Evolutionary conservation across 2,113 vertebrate genomes (phyloP).

Genomic region (Castor canadensis): DNA sequence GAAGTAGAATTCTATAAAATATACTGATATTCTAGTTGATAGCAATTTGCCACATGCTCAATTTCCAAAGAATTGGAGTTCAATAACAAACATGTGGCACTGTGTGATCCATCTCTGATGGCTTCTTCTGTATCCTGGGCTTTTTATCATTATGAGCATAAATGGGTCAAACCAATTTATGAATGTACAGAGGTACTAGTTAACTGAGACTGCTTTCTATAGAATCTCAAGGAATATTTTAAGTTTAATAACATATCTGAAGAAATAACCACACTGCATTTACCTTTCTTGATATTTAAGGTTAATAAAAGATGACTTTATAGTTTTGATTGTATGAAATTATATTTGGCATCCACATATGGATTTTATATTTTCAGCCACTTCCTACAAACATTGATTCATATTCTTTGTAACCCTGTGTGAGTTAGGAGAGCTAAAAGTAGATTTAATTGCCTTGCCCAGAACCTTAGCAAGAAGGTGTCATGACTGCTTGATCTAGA

Average conservation of each 20-base stretch:
- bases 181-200: not conserved
- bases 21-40: not conserved
- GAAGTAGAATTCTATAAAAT: not conserved
- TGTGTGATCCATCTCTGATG: not conserved
- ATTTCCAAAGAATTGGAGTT: not conserved
- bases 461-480: not conserved
- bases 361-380: constrained; percentile 24
- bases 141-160: not conserved
- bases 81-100: not conserved
- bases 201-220: not conserved
- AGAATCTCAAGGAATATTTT: not conserved
- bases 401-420: not conserved
- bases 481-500: not conserved
- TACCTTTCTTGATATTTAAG: constrained; percentile 16
- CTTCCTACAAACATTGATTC: constrained; percentile 29
- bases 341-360: not conserved
- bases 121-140: not conserved
- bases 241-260: not conserved
- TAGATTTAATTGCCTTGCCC: not conserved
- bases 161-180: not conserved
- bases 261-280: not conserved
- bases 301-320: constrained; percentile 31
- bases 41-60: not conserved
- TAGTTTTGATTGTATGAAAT: not conserved
- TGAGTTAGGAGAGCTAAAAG: not conserved